Conservation (phyloP, 2,888 invertebrate genomes). For the Calameuta idolon region DNA sequence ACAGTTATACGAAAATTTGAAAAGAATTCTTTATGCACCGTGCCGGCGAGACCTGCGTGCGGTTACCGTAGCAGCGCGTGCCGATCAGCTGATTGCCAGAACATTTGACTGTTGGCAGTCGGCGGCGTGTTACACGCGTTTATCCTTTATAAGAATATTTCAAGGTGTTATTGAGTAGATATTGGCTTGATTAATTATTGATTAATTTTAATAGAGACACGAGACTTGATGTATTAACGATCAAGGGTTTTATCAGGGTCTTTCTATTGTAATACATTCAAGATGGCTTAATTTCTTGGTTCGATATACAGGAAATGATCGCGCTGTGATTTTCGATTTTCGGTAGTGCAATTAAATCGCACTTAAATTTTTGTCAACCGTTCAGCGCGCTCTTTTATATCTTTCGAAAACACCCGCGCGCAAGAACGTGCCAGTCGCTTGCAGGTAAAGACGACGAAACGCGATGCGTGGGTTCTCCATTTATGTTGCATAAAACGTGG, state of each 20-base stretch:
- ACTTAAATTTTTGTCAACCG: neutral
- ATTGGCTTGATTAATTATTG: neutral
- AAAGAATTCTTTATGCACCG: neutral
- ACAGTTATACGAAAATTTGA: neutral
- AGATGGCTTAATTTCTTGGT: neutral
- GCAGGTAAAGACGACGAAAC: neutral
- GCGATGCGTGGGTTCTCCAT: neutral
- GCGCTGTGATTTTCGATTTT: neutral
- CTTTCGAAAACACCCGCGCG: neutral
- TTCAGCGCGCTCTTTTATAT: neutral
- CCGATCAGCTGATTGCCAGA: slow-evolving; percentile 62
- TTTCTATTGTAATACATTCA: neutral
- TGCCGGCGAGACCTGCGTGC: neutral
- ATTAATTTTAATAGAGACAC: neutral
- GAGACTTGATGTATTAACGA: neutral
- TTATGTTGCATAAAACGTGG: neutral
- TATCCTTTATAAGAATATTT: neutral
- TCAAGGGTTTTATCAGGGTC: neutral
- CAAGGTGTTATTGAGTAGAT: neutral
- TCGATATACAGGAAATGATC: neutral
- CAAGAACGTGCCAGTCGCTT: neutral
- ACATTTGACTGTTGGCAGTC: slow-evolving; percentile 40
- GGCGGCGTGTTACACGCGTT: slow-evolving; percentile 19
- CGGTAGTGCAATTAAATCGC: neutral
- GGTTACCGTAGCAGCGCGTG: slow-evolving; percentile 47